Evolutionary conservation across 1,140 invertebrate genomes (phyloP), one percentile per base, ranked within the genome.

Genomic region (Drosophila auraria): DNA sequence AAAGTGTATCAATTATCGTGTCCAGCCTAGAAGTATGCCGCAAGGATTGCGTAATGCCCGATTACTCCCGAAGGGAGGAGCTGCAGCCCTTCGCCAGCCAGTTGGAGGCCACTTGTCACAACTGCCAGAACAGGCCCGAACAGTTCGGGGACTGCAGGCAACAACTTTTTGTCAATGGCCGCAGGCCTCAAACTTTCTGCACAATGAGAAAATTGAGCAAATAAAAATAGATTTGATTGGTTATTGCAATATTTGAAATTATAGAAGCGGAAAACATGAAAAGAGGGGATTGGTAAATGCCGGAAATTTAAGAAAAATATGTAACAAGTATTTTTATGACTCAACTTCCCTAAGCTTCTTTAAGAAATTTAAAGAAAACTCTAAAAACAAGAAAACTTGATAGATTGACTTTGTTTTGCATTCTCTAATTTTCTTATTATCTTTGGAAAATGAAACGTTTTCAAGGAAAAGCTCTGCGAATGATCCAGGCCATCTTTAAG

Each of bases 41-140:
- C 77, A 83, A 83, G 71, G 70, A 82, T 90, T 90, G 82, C 82
- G 84, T 82, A 86, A 86, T 80, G 72, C 87, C 82, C 84, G 87
- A 89, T 86, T 90, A 82, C 80, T 89, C 58, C 30, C 66, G 51
- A 25, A 27, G 42, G 54, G 49, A 57, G 30, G 49, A n/a, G 51
- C 23, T 20, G 57, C 15, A 44, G 20, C 8, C 15, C 50, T 30
- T 17, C 11, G 66, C 33, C 20, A 20, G 20, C 36, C 40, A 49
- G 36, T 56, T 49, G 61, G 69, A 71, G 83, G 80, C 71, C 76
- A 84, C 74, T 84, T 90, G 80, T 89, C 84, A 89, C 75, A 86
- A 79, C 86, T 86, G 75, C 56, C 80, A 74, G 65, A 80, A 60
- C 62, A 69, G 50, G 50, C 30, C 57, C 0, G 14, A 56, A 38